Conservation (phyloP, 2,113 vertebrate genomes). For the Coryphaenoides rupestris region DNA sequence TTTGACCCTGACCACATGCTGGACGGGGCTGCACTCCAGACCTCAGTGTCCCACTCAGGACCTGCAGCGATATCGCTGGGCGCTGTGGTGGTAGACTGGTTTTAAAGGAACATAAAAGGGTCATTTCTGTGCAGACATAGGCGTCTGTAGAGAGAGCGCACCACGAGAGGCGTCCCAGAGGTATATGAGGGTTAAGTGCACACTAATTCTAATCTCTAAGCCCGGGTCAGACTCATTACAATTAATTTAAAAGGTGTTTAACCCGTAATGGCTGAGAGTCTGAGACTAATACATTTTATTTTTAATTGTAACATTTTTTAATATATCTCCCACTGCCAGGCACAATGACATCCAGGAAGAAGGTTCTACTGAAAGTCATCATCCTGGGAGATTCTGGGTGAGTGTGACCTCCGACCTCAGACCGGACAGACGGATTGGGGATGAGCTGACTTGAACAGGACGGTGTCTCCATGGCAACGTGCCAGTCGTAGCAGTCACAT, state of each 20-base stretch:
- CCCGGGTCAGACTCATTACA: too few species aligned
- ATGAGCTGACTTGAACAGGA: not conserved
- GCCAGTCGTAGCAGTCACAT: too few species aligned
- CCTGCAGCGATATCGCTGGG: not conserved
- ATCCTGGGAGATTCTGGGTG: conserved; percentile 74
- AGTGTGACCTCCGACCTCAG: too few species aligned
- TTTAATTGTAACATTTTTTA: not conserved
- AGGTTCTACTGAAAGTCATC: conserved; percentile 75
- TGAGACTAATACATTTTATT: not conserved
- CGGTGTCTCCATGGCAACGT: too few species aligned
- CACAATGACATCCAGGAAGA: conserved; percentile 74
- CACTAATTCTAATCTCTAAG: too few species aligned
- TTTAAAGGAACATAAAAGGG: conserved; percentile 7
- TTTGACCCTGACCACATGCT: conserved; percentile 40
- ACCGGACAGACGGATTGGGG: too few species aligned
- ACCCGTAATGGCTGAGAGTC: too few species aligned
- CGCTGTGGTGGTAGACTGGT: too few species aligned
- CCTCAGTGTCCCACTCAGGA: conserved; percentile 1
- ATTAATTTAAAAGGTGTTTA: too few species aligned
- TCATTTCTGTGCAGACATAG: not conserved
- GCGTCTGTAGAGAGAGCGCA: too few species aligned
- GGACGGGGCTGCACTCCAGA: conserved; percentile 35
- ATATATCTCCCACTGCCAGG: conserved; percentile 42
- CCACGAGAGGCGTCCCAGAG: too few species aligned
- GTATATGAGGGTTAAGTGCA: too few species aligned